Evolutionary conservation across 2,888 invertebrate genomes (phyloP), one percentile per base, ranked within the genome.

Genomic region (Andrena dorsata): DNA sequence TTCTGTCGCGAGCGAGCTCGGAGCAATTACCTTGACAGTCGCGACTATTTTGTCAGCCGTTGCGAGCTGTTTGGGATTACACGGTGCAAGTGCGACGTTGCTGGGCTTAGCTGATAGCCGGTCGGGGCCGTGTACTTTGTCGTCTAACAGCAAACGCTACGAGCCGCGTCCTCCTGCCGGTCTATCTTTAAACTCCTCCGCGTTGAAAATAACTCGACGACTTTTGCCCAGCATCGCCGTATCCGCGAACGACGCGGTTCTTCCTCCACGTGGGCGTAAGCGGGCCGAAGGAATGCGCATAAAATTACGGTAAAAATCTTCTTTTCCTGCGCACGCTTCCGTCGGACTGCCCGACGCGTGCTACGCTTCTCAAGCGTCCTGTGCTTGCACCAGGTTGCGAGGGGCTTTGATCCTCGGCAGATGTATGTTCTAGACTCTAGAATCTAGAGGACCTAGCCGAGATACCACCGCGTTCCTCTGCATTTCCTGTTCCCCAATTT

Each of bases 121-220:
- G 56, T 28, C 20, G 23, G 8, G 23, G 8, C 35, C 20, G 32
- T 26, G 65, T 32, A 53, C 26, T 68, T 61, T 23, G 32, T 71
- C 49, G 23, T 13, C 35, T 4, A 60, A 70, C 26, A 53, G 30
- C 13, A 47, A 61, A 60, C 49, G 32, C 41, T 23, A 51, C 51
- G 56, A 71, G 53, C 49, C 61, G 32, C 61, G 66, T 78, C 53
- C 70, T 64, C 28, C 53, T 30, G 76, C 26, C 61, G 26, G 56
- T 79, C 84, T 83, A 84, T 80, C 76, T 84, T 76, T 80, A 83
- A 76, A 64, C 76, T 76, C 41, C 72, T 64, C 66, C 61, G 47
- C 61, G 73, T 70, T 76, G 76, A 83, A 84, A 84, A 84, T 84
- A 84, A 75, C 72, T 66, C 41, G 49, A 28, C 49, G 58, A 70